Percentiles rank a stretch among this genome's conserved stretches.
These are phyloP conservation scores for Aspidoscelis tigris DNA, from an alignment of 2,113 vertebrate genomes.

Conservation along the genomic window DNA sequence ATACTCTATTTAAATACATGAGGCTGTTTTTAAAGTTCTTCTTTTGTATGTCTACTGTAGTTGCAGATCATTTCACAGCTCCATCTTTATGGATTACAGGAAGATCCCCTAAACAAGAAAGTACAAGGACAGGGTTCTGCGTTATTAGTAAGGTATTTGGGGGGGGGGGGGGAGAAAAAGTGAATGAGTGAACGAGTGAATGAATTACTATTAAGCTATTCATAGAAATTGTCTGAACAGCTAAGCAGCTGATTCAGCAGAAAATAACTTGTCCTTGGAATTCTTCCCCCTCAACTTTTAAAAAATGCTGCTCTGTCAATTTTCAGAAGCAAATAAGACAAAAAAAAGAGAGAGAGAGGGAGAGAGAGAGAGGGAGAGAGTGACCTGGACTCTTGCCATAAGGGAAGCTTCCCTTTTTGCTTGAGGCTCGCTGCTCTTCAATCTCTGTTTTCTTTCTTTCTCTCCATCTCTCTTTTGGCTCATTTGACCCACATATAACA, in stretches of 20 bases:
- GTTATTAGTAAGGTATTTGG: constrained; percentile 15
- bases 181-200: background rate
- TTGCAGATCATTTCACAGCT: constrained; percentile 6
- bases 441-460: constrained; percentile 39
- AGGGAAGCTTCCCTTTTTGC: constrained; percentile 44
- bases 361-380: constrained; percentile 17
- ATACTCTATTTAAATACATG: background rate
- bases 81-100: constrained; percentile 26
- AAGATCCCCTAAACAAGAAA: constrained; percentile 25
- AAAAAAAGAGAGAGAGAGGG: too few species aligned
- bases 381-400: constrained; percentile 32
- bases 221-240: constrained; percentile 8
- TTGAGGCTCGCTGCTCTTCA: constrained; percentile 49
- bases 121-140: constrained; percentile 6
- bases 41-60: constrained; percentile 1
- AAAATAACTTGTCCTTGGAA: constrained; percentile 43
- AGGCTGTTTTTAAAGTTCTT: background rate
- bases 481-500: constrained; percentile 77
- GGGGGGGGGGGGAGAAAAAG: background rate
- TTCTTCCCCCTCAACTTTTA: constrained; percentile 48
- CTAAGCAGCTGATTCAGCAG: constrained; percentile 47
- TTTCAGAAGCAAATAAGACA: constrained; percentile 53
- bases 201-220: background rate
- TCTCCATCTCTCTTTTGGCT: constrained; percentile 64
- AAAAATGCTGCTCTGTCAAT: constrained; percentile 51